phyloP scores from a whole-genome alignment of 2,113 vertebrate genomes.

The Pagrus major region DNA sequence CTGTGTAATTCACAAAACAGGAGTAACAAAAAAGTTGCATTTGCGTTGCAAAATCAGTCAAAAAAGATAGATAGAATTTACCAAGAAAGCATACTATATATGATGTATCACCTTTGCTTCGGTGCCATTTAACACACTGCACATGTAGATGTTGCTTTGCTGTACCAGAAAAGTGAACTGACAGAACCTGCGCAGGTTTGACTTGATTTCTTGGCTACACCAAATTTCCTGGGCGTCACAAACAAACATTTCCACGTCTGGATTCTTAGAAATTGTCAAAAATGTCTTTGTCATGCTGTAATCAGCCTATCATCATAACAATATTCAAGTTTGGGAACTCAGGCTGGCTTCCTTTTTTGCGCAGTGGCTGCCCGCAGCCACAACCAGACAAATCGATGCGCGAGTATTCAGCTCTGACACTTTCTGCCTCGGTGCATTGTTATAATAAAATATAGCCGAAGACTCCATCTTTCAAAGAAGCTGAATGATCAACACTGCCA shows the following conservation, averaged over 20 bases:
- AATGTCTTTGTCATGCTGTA: background rate
- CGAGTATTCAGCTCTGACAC: background rate
- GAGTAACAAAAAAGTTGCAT: background rate
- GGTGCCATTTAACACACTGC: too few relatives aligned
- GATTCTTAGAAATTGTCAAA: background rate
- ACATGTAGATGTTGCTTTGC: background rate
- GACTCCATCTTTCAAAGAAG: background rate
- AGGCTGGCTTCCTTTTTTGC: constrained; percentile 24
- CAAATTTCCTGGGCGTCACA: background rate
- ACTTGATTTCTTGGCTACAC: background rate
- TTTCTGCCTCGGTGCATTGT: background rate
- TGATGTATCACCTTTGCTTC: background rate
- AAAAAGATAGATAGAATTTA: background rate
- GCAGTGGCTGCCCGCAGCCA: constrained; percentile 23
- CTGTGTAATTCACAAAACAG: background rate
- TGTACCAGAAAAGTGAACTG: background rate
- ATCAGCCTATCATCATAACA: background rate
- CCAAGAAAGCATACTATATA: background rate
- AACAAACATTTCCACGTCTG: background rate
- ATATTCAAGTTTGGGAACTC: background rate
- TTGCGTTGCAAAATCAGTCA: background rate
- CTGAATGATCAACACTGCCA: constrained; percentile 15
- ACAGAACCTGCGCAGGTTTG: background rate
- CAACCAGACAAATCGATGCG: background rate
- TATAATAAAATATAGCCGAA: background rate